Evolutionary conservation across 1,140 invertebrate species (phyloP).

Genomic region (Heliothis virescens): DNA sequence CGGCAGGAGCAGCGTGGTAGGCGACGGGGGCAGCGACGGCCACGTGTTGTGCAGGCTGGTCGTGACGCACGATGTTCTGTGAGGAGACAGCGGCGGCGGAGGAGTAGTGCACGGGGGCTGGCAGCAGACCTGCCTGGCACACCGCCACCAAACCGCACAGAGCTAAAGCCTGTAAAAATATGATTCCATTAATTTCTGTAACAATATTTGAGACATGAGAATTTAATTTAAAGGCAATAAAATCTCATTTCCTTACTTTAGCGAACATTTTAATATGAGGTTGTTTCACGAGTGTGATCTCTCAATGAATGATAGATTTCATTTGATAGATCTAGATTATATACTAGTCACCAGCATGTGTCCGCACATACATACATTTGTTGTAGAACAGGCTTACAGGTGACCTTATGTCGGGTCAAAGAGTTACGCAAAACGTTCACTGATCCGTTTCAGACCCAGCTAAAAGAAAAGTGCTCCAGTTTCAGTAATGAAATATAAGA

Average conservation of each 20-base stretch:
- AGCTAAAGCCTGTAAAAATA: slow-evolving; percentile 57
- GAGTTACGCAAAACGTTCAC: slow-evolving; percentile 23
- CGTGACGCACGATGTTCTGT: no score
- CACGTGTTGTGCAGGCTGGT: no score
- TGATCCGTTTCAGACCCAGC: slow-evolving; percentile 2
- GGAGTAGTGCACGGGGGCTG: slow-evolving; percentile 66
- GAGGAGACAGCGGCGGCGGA: slow-evolving; percentile 72
- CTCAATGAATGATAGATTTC: slow-evolving; percentile 53
- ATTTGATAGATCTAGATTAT: slow-evolving; percentile 17
- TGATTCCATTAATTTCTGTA: no score
- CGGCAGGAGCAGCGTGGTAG: slow-evolving; percentile 53
- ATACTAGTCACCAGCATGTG: slow-evolving; percentile 13
- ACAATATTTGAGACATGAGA: not conserved
- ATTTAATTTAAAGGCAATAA: not conserved
- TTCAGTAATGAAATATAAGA: no score
- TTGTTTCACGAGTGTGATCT: slow-evolving; percentile 46
- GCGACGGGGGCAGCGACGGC: slow-evolving; percentile 50
- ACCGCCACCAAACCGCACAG: slow-evolving; percentile 68
- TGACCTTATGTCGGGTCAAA: slow-evolving; percentile 7
- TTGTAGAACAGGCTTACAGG: slow-evolving; percentile 19
- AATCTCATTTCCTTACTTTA: slow-evolving; percentile 53
- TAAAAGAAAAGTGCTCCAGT: no score
- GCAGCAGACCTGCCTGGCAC: slow-evolving; percentile 65
- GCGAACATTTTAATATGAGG: slow-evolving; percentile 55
- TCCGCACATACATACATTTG: not conserved